Evolutionary conservation across 2,888 invertebrate species (phyloP), one percentile per base, ranked within the genome.

Genomic region (Epiblema foenella): DNA sequence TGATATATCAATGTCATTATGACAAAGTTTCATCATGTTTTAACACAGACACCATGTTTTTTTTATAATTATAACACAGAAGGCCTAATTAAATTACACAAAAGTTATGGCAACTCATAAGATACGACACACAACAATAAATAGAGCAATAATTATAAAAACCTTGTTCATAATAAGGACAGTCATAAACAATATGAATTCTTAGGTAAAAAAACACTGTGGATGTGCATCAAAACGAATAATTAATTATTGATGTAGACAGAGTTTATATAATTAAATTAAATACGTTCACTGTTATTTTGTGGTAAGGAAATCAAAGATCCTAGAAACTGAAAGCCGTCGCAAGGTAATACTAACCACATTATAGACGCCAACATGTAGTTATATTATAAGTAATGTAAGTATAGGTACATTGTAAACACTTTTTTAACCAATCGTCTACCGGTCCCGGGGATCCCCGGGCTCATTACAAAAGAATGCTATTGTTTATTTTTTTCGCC

Each of bases 141-240:
- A 49, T 49, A 20, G 20, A 18, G 49, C 57, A 46, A n/a, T 11
- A 33, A 17, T 15, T 29, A 46, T 54, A 15, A 56, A 20, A 52
- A 20, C 17, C 11, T 57, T 63, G 57, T 57, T 24, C 63, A 57
- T 39, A 69, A 57, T 49, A 24, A 63, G n/a, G 5, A 17, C 20
- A 37, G 10, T 12, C 37, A 37, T 69, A 49, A 63, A 57, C 33
- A 51, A 57, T 49, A 62, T 11, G 11, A 49, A 56, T 33, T 15
- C 24, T 3, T 24, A 24, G n/a, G n/a, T n/a, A n/a, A n/a, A n/a
- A n/a, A n/a, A n/a, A n/a, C n/a, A n/a, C n/a, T n/a, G n/a, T n/a
- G n/a, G n/a, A n/a, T n/a, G n/a, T n/a, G n/a, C n/a, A n/a, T n/a
- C n/a, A n/a, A n/a, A n/a, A n/a, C n/a, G n/a, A n/a, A n/a, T n/a